Evolutionary conservation across 1,140 invertebrate species (phyloP), one percentile per base, ranked within the genome.

Genomic region (Trypoxylus dichotomus): DNA sequence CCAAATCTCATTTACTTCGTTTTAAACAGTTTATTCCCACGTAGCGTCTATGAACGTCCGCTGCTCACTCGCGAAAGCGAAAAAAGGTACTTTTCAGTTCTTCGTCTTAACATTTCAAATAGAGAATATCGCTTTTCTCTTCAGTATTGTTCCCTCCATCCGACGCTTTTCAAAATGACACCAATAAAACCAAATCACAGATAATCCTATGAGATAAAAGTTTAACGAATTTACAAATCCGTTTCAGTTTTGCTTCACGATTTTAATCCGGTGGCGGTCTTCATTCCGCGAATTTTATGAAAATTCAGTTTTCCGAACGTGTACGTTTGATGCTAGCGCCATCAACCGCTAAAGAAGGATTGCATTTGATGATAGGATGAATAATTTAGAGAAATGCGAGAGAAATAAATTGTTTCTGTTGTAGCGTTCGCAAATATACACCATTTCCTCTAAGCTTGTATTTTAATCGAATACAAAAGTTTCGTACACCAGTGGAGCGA

Each of bases 191-290:
- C 24, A 68, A 68, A 68, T 68, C 60, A 24, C 60, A 24, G 60
- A 68, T 68, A 68, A 68, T 68, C 60, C 60, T 15, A 68, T 27
- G 60, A 68, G 60, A 68, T 68, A 68, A 68, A 68, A 68, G 24
- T 68, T 68, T 68, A 68, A 68, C 60, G 60, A 68, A 68, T 68
- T 68, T 68, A 68, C 60, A 68, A 68, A 68, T 68, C 60, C 60
- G 60, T 68, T 68, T 24, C 60, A 68, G 60, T 68, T 68, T 68
- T 68, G 60, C 24, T 68, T 68, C 60, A 29, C 21, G 60, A 27
- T 68, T 68, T 68, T 68, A 68, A 68, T 68, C 60, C 60, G 15
- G 47, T 19, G 15, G 60, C 27, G 60, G 1, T 21, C 3, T 68
- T 68, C 60, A 68, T 68, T 68, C 21, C 27, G 5, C 24, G 60